Conservation (phyloP, 1,140 invertebrate species). For the Drosophila triauraria region DNA sequence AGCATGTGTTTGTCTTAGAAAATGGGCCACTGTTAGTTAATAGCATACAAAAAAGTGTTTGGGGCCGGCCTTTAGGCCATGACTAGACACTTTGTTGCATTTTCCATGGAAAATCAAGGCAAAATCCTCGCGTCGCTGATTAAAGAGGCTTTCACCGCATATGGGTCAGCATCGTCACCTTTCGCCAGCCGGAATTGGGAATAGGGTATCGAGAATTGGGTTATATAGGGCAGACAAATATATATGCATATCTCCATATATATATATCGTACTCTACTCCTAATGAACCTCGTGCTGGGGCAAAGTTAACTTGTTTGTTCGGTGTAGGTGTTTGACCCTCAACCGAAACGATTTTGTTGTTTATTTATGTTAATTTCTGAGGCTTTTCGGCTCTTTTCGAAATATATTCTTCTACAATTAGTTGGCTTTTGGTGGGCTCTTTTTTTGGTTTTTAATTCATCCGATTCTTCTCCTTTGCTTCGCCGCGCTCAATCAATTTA, state of each 20-base stretch:
- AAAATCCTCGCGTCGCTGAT: slow-evolving; percentile 59
- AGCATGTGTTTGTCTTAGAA: slow-evolving; percentile 41
- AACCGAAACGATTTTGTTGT: slow-evolving; percentile 32
- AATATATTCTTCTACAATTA: slow-evolving; percentile 70
- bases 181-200: slow-evolving; percentile 58
- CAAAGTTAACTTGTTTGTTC: slow-evolving; percentile 38
- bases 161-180: slow-evolving; percentile 70
- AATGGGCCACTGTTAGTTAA: slow-evolving; percentile 77
- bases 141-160: slow-evolving; percentile 78
- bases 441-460: slow-evolving; percentile 15
- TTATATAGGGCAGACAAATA: slow-evolving; percentile 33
- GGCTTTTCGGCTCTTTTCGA: slow-evolving; percentile 21
- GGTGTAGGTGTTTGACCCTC: slow-evolving; percentile 78
- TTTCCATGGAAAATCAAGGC: slow-evolving; percentile 74
- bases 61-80: slow-evolving; percentile 60
- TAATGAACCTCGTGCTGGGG: slow-evolving; percentile 70
- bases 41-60: slow-evolving; percentile 43
- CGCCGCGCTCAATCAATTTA: slow-evolving; percentile 65
- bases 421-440: slow-evolving; percentile 35
- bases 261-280: slow-evolving; percentile 14
- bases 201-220: slow-evolving; percentile 1
- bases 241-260: neutral
- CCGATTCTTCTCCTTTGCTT: slow-evolving; percentile 36
- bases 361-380: slow-evolving; percentile 69
- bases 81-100: slow-evolving; percentile 64